These are phyloP conservation scores for Gasterosteus nipponicus DNA, from an alignment of 2,113 vertebrate species.

Conservation along the genomic window DNA sequence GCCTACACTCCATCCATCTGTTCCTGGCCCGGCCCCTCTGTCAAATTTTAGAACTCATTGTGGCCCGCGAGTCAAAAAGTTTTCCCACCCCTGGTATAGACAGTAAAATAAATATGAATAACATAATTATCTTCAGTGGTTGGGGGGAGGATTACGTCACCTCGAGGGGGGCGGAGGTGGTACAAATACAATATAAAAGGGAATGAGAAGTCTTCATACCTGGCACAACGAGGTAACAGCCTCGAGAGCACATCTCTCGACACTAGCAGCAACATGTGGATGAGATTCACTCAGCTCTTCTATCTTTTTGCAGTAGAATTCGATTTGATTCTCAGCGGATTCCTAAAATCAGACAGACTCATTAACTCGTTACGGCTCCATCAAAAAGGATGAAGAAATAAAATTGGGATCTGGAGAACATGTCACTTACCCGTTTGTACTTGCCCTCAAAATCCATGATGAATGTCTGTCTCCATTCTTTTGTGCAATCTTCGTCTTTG, in stretches of 20 bases:
- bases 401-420: background rate
- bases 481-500: constrained; percentile 68
- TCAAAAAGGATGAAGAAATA: background rate
- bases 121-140: background rate
- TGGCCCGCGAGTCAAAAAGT: too few relatives aligned
- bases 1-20: too few relatives aligned
- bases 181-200: background rate
- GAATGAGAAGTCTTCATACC: constrained; percentile 73
- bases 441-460: constrained; percentile 83
- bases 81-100: background rate
- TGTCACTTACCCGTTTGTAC: constrained; percentile 83
- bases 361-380: background rate
- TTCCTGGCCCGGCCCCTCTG: too few relatives aligned
- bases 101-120: background rate
- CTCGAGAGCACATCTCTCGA: constrained; percentile 87
- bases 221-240: constrained; percentile 86
- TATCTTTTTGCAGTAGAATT: constrained; percentile 79
- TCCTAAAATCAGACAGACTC: constrained; percentile 76
- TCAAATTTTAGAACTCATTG: too few relatives aligned
- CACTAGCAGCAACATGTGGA: constrained; percentile 72
- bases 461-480: constrained; percentile 81
- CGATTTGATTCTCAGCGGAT: constrained; percentile 72
- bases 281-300: background rate
- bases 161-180: background rate
- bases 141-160: background rate